A percentile compares a stretch with the other conserved stretches of the same genome.
Evolutionary conservation across 2,797 vertebrate species (phyloP).

Genomic region (Kryptopterus vitreolus): DNA sequence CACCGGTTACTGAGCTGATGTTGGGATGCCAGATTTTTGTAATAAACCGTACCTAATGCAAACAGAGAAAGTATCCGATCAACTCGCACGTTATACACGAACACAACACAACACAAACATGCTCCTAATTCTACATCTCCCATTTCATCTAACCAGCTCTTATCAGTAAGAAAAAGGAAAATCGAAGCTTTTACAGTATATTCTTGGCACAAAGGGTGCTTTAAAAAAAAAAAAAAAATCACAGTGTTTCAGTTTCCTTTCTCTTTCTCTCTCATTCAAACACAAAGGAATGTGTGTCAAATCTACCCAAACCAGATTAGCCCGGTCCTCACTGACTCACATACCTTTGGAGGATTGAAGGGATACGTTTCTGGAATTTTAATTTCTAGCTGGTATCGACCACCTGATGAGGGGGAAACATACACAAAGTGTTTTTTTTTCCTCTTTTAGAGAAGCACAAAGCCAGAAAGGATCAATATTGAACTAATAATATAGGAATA

Average conservation of each 20-base stretch:
- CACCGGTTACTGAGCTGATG: conserved; percentile 98
- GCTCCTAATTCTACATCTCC: no score
- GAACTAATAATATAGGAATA: not conserved
- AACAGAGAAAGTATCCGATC: not conserved
- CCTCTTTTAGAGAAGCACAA: not conserved
- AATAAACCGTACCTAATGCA: conserved; percentile 92
- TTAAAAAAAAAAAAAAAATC: not conserved
- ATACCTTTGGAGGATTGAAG: conserved; percentile 98
- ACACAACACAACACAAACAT: not conserved
- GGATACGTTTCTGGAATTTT: conserved; percentile 99
- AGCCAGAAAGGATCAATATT: not conserved
- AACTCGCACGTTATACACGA: not conserved
- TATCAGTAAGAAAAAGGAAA: not conserved
- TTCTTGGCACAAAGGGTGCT: not conserved
- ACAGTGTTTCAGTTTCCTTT: not conserved
- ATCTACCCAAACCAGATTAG: conserved; percentile 34
- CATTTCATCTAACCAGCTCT: not conserved
- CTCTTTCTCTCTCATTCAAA: not conserved
- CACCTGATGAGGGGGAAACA: conserved; percentile 74
- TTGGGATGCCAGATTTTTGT: conserved; percentile 99
- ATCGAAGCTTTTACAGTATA: no score
- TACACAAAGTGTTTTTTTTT: no score
- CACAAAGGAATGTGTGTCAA: not conserved
- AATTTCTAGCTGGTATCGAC: conserved; percentile 98
- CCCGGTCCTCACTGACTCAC: conserved; percentile 25